Evolutionary conservation across 1,140 invertebrate genomes (phyloP).

Genomic region (Psilanteris sp.): DNA sequence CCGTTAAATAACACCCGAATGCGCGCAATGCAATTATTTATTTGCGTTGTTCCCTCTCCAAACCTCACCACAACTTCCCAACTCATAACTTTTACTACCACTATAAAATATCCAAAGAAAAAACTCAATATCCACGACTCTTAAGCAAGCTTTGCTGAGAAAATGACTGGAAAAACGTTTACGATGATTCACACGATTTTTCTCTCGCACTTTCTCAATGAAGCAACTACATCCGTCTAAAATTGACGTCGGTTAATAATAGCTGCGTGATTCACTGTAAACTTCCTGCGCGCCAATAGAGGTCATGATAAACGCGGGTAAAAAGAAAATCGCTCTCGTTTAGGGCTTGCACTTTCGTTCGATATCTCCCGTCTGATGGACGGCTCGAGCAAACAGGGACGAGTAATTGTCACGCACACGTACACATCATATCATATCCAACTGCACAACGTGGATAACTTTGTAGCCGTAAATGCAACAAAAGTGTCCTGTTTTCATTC

Average conservation of each 20-base stretch:
- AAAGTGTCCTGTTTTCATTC: constrained; percentile 63
- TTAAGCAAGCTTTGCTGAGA: no score
- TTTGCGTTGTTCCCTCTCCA: no score
- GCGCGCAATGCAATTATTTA: no score
- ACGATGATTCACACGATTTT: constrained; percentile 1
- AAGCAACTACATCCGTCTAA: constrained; percentile 25
- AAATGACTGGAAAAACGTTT: neutral
- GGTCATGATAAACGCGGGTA: constrained; percentile 55
- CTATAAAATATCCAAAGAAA: no score
- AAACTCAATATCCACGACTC: no score
- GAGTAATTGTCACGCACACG: constrained; percentile 56
- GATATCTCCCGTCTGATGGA: constrained; percentile 47
- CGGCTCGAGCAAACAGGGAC: constrained; percentile 34
- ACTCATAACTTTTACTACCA: no score
- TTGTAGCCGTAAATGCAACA: no score
- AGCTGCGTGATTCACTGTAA: constrained; percentile 12
- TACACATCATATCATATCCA: no score
- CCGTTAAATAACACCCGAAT: no score
- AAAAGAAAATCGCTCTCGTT: constrained; percentile 66
- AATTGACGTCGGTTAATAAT: constrained; percentile 24
- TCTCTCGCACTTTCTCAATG: constrained; percentile 19
- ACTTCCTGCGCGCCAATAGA: constrained; percentile 45
- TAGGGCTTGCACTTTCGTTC: constrained; percentile 71
- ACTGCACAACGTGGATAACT: no score
- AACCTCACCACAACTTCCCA: no score